Conservation (phyloP, 2,113 vertebrate species). For the Lepus europaeus region DNA sequence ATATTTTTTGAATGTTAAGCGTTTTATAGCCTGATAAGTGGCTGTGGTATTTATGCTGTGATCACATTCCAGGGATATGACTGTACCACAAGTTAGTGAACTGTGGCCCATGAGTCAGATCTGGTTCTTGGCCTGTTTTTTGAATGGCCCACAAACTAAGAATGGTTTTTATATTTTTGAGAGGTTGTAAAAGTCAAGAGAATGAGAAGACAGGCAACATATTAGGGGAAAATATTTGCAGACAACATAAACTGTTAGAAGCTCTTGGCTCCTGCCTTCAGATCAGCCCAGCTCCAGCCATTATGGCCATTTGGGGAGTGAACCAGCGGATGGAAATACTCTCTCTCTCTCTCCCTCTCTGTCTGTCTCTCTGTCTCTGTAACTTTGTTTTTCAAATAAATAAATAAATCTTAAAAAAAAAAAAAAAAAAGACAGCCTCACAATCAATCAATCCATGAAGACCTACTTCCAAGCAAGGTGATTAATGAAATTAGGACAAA, state of each 20-base stretch:
- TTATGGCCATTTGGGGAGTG: no score
- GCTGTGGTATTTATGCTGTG: background rate
- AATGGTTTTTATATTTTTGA: background rate
- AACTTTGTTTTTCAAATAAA: no score
- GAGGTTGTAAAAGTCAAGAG: background rate
- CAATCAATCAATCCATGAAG: background rate
- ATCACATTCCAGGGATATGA: background rate
- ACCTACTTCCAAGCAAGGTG: background rate
- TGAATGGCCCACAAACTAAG: background rate
- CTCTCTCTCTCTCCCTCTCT: no score
- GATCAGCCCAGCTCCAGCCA: no score
- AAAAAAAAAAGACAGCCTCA: background rate
- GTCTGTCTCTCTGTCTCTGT: no score
- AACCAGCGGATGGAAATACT: no score
- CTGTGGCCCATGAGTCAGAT: background rate
- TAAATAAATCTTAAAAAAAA: no score
- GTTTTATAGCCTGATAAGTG: background rate
- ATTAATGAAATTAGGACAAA: background rate
- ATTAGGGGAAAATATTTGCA: constrained; percentile 40
- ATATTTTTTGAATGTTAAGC: background rate
- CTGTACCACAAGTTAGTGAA: background rate
- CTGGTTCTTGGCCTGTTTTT: background rate
- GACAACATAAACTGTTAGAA: background rate
- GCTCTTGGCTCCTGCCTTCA: no score
- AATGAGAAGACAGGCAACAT: background rate